phyloP scores from a whole-genome alignment of 2,888 invertebrate genomes.

The Epistrophe eligans region DNA sequence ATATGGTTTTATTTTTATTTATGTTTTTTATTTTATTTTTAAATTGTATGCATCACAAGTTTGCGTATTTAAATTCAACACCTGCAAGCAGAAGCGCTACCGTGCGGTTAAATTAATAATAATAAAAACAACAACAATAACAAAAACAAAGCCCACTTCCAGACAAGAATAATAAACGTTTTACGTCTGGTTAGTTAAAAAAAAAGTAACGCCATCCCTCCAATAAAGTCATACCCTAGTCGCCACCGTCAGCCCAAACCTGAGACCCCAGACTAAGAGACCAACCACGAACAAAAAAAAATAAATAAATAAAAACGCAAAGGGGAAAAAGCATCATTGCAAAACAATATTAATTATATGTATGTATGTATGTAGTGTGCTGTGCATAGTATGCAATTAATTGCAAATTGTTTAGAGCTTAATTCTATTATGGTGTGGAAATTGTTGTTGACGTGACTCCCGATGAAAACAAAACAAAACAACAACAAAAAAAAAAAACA shows the following conservation, averaged over 20 bases:
- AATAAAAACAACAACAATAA: constrained; percentile 15
- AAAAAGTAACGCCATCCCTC: constrained; percentile 56
- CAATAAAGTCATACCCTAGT: constrained; percentile 40
- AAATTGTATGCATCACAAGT: constrained; percentile 28
- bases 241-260: neutral
- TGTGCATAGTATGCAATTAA: constrained; percentile 59
- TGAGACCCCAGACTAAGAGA: constrained; percentile 41
- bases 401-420: constrained; percentile 69
- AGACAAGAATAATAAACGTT: constrained; percentile 59
- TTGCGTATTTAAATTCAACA: constrained; percentile 57
- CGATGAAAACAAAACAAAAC: neutral
- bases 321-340: constrained; percentile 63
- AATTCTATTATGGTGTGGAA: constrained; percentile 71
- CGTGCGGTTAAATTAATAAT: constrained; percentile 37
- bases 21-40: neutral
- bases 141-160: constrained; percentile 41
- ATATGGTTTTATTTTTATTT: neutral
- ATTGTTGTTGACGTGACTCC: constrained; percentile 70
- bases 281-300: constrained; percentile 51
- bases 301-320: constrained; percentile 30
- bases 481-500: constrained; percentile 29
- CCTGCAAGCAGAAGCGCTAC: constrained; percentile 61
- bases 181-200: constrained; percentile 48
- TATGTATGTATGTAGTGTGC: constrained; percentile 19
- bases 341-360: constrained; percentile 68